Evolutionary conservation across 92 coral and sea anemone genomes (phyloP), one percentile per base, ranked within the genome.

Genomic region (Porites lobata): DNA sequence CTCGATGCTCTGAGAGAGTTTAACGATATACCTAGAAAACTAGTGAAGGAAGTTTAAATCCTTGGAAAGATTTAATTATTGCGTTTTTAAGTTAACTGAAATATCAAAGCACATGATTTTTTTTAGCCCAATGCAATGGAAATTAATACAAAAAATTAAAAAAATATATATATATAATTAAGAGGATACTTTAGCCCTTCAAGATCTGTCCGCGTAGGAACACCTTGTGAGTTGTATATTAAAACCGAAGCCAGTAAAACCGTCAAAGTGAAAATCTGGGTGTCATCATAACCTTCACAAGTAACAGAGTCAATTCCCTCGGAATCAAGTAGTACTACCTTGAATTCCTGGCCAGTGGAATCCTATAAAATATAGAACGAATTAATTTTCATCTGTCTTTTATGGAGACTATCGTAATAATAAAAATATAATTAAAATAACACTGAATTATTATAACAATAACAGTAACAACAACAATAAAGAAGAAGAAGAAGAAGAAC

Each of bases 251-350:
- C 83, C 83, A 94, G 79, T 51, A 94, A 85, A 26, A 92, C 92
- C 22, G 94, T 83, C 53, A 94, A 77, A 9, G 95, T 91, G 74
- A 94, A 92, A 21, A 94, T 75, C 20, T 85, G 81, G 88, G 87
- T 90, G 59, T 94, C 94, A 38, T 88, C 90, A 19, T 86, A 69
- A 38, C 79, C 79, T 51, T 88, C 77, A 4, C 87, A 85, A 2
- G 62, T 59, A 2, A 76, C 88, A 8, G 98, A 75, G 3, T 90
- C 94, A 38, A 90, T 84, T 53, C 98, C 98, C 78, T 94, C 98
- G 50, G 98, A 89, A 87, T 94, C 95, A 15, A 94, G 85, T 53
- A 94, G 82, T 32, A 92, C 91, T 85, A 94, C 89, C 29, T 93
- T 94, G 64, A 94, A 82, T 24, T 92, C 86, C 73, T 68, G 85